A percentile compares a stretch with the other conserved stretches of the same genome.
These are phyloP conservation scores for Trichechus manatus DNA, from an alignment of 2,113 vertebrate species.

Conservation along the genomic window DNA sequence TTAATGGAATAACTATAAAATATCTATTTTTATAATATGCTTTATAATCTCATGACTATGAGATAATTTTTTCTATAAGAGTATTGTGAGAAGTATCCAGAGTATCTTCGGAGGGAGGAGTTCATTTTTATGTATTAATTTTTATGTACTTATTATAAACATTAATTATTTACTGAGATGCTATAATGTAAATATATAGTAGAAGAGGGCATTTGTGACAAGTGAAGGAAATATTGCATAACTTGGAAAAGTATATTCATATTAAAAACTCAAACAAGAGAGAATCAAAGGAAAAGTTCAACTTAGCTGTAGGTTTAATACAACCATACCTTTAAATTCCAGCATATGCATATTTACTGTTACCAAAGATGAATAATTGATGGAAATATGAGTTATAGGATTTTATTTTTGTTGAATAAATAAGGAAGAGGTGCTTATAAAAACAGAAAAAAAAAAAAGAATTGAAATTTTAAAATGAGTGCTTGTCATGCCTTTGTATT, in stretches of 20 bases:
- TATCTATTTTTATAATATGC: not conserved
- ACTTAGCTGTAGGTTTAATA: not conserved
- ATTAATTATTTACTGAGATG: not conserved
- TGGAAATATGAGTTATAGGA: not conserved
- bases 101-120: not conserved
- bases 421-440: not conserved
- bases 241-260: not conserved
- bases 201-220: not conserved
- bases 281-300: not conserved
- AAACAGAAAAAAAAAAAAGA: not conserved
- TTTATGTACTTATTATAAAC: not conserved
- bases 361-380: conserved; percentile 5
- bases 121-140: not conserved
- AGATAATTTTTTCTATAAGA: not conserved
- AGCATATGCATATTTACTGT: not conserved
- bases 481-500: not conserved
- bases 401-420: conserved; percentile 37
- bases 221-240: not conserved
- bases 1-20: not conserved
- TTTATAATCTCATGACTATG: not conserved
- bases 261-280: not conserved
- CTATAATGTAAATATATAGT: no score
- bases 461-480: not conserved
- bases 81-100: not conserved
- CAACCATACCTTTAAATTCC: not conserved